Conservation (phyloP, 2,797 vertebrate genomes). For the Platalea minor region DNA sequence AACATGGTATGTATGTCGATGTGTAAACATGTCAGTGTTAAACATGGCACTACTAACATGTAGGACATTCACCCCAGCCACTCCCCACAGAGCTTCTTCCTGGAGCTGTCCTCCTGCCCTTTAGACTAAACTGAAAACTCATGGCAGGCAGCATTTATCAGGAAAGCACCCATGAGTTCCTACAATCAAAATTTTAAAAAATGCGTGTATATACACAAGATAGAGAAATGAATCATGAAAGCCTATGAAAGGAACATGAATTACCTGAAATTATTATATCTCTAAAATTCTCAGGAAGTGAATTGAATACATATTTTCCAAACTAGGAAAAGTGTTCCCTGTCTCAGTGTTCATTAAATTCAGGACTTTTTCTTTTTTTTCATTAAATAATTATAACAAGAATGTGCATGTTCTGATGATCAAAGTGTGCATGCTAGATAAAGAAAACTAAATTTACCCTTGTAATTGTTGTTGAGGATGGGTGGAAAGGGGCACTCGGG, state of each 20-base stretch:
- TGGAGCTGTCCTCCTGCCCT: background rate
- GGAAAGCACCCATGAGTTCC: background rate
- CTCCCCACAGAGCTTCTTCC: background rate
- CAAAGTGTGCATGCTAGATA: background rate
- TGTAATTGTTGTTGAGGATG: constrained; percentile 91
- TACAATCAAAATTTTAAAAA: background rate
- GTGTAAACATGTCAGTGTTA: background rate
- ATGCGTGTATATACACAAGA: background rate
- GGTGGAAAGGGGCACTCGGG: constrained; percentile 81
- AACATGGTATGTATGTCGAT: background rate
- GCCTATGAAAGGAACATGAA: background rate
- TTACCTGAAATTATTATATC: background rate
- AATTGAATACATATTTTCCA: background rate
- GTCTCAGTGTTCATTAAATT: background rate
- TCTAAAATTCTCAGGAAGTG: background rate
- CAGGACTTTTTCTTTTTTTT: background rate
- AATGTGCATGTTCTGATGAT: background rate
- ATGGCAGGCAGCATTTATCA: background rate
- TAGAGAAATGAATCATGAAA: background rate
- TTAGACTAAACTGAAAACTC: background rate
- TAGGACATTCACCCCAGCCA: background rate
- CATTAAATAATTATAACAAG: background rate
- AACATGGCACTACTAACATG: background rate
- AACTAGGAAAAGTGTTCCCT: background rate
- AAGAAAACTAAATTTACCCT: constrained; percentile 79